These are phyloP conservation scores for Alethe diademata DNA, from an alignment of 2,113 vertebrate species.

Conservation along the genomic window DNA sequence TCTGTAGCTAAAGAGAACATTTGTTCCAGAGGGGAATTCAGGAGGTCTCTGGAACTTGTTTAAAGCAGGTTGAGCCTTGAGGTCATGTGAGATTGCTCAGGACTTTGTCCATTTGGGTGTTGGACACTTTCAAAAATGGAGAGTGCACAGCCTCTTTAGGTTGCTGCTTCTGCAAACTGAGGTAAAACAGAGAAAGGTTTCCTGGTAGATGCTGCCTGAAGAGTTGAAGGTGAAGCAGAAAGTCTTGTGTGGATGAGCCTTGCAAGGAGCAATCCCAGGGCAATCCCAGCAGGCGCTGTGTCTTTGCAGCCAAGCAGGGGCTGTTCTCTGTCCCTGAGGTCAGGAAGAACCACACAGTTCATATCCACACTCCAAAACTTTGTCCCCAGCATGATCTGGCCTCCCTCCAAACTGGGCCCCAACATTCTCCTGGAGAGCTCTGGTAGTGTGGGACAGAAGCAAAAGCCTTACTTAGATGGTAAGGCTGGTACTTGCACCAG, in stretches of 20 bases:
- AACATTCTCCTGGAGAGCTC: accelerated
- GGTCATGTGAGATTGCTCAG: background rate
- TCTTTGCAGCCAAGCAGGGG: background rate
- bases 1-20: background rate
- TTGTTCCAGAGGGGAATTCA: background rate
- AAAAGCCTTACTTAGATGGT: background rate
- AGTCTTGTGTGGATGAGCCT: background rate
- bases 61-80: background rate
- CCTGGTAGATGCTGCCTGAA: background rate
- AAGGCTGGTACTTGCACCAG: background rate
- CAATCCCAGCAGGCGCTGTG: accelerated
- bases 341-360: background rate
- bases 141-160: background rate
- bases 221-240: background rate
- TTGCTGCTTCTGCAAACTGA: background rate
- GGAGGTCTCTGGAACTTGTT: background rate
- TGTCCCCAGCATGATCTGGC: background rate
- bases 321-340: background rate
- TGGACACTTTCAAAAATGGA: background rate
- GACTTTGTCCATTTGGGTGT: background rate
- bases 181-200: background rate
- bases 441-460: background rate
- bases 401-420: background rate
- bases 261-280: background rate
- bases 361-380: background rate